Conservation (phyloP, 2,113 vertebrate genomes). For the Sitta europaea region DNA sequence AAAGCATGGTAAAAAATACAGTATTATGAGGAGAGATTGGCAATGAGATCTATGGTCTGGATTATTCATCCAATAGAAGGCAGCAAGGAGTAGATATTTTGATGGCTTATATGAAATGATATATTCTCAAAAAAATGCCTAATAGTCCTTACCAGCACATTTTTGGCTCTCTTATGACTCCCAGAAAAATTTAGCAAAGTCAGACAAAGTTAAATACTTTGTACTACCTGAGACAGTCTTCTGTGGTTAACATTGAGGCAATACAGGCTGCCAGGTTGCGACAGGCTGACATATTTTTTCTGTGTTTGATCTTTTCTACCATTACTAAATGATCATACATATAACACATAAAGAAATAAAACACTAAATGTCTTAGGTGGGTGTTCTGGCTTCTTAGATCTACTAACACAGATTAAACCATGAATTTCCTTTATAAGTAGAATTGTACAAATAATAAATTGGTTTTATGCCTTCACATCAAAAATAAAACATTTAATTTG, state of each 20-base stretch:
- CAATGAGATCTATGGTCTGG: not conserved
- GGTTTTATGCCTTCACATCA: not conserved
- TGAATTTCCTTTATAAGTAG: not conserved
- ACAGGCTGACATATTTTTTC: not conserved
- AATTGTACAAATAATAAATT: not conserved
- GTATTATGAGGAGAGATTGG: not conserved
- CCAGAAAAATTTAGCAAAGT: not conserved
- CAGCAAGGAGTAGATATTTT: not conserved
- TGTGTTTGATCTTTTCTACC: not conserved
- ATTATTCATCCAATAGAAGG: not conserved
- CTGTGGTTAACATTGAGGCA: not conserved
- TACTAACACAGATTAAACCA: not conserved
- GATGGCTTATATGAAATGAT: not conserved
- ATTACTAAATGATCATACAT: not conserved
- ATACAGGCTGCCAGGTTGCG: not conserved
- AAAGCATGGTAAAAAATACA: not conserved
- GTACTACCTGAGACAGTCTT: not conserved
- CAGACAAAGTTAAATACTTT: not conserved
- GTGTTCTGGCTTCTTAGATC: not conserved
- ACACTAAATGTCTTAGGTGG: not conserved
- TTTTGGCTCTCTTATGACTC: not conserved
- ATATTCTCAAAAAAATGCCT: not conserved
- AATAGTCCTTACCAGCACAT: not conserved
- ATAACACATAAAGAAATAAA: not conserved
- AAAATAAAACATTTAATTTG: not conserved